Evolutionary conservation across 2,113 vertebrate genomes (phyloP).

Genomic region (Pelodiscus sinensis): DNA sequence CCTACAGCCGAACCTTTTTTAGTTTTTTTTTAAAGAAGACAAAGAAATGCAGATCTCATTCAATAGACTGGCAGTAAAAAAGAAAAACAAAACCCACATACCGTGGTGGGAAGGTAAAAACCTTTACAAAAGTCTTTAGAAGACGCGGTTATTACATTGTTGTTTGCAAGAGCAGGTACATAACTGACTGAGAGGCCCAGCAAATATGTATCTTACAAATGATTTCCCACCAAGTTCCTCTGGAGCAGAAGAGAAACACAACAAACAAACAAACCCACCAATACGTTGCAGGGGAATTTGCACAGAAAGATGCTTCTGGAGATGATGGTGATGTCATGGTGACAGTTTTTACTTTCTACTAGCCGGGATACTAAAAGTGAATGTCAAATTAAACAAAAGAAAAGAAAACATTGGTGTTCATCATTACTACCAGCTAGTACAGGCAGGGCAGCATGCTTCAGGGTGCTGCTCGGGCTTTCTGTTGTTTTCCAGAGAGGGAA

Average conservation of each 20-base stretch:
- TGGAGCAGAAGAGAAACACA: background rate
- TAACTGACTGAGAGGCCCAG: background rate
- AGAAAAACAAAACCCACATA: background rate
- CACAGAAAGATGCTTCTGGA: background rate
- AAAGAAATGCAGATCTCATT: conserved; percentile 2
- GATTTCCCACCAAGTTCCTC: background rate
- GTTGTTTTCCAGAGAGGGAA: background rate
- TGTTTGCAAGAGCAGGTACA: background rate
- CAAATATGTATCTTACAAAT: background rate
- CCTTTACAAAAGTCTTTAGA: conserved; percentile 15
- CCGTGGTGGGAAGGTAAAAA: background rate
- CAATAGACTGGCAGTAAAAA: conserved; percentile 45
- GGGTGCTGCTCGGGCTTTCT: conserved; percentile 17
- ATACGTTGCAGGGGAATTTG: background rate
- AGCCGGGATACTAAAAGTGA: background rate
- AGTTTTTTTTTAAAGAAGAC: conserved; percentile 8
- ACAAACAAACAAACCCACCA: background rate
- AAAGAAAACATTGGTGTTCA: background rate
- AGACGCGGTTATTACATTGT: background rate
- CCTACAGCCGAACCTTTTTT: background rate
- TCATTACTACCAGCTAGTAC: conserved; percentile 35
- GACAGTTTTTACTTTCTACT: background rate
- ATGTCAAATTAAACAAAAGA: background rate
- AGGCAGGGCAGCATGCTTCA: background rate
- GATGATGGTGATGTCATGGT: background rate